phyloP scores from a whole-genome alignment of 2,888 invertebrate genomes.

The Limnephilus marmoratus region DNA sequence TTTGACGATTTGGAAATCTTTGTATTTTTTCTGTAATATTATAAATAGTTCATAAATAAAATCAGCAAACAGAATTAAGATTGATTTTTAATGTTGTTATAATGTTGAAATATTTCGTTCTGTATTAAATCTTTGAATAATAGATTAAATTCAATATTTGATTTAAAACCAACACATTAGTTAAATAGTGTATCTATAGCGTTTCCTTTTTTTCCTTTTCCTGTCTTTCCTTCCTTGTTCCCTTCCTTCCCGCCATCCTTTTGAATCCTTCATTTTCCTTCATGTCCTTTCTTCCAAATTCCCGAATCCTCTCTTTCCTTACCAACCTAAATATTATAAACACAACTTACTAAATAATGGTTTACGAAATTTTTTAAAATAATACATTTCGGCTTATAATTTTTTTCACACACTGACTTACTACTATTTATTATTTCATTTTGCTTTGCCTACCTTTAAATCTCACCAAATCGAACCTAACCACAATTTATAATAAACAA shows the following conservation, averaged over 20 bases:
- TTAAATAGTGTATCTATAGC: conserved; percentile 62
- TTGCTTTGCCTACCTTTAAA: neutral
- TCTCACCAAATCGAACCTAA: neutral
- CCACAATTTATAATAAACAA: neutral
- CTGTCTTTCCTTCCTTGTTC: conserved; percentile 54
- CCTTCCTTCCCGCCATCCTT: conserved; percentile 39
- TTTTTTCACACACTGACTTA: conserved; percentile 19
- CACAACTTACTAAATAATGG: conserved; percentile 2
- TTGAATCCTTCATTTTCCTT: conserved; percentile 56
- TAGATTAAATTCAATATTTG: neutral
- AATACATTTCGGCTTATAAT: neutral
- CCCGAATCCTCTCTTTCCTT: conserved; percentile 46
- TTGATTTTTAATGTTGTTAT: neutral
- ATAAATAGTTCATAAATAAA: neutral
- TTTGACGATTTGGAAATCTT: neutral
- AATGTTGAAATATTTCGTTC: neutral
- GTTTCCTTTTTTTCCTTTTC: conserved; percentile 58
- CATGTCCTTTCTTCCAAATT: conserved; percentile 58
- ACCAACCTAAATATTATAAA: conserved; percentile 28
- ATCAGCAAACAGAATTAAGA: neutral
- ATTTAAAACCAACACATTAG: conserved; percentile 16
- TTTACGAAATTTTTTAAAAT: neutral
- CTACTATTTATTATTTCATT: neutral
- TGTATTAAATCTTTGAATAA: neutral
- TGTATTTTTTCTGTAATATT: neutral